Conservation (phyloP, 2,797 vertebrate species). For the Emys orbicularis region DNA sequence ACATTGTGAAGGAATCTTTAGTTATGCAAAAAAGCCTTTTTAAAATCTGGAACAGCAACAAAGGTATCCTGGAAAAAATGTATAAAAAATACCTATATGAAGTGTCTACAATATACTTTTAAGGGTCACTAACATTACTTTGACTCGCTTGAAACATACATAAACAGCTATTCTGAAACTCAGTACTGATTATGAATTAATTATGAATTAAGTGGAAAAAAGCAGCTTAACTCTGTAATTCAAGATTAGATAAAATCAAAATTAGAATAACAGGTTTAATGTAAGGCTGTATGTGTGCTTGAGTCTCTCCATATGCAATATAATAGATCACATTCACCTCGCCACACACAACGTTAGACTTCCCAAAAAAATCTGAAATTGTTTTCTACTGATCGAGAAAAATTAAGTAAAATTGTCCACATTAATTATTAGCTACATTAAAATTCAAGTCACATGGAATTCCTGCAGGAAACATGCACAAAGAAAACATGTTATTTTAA, state of each 20-base stretch:
- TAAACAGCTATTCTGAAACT: rapidly evolving
- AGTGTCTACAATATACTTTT: background rate
- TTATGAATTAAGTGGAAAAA: background rate
- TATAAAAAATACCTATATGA: rapidly evolving
- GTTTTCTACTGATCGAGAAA: no score
- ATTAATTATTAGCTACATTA: background rate
- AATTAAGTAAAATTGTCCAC: background rate
- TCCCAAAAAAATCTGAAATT: background rate
- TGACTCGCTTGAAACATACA: background rate
- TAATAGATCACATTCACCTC: background rate
- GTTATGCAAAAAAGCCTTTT: background rate
- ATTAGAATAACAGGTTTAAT: background rate
- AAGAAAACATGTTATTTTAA: background rate
- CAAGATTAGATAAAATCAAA: background rate
- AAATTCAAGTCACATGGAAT: background rate
- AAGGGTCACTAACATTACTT: background rate
- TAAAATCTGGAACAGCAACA: background rate
- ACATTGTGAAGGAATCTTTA: background rate
- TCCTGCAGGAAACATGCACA: background rate
- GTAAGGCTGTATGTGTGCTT: rapidly evolving
- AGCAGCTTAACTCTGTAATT: background rate
- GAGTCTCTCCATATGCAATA: background rate
- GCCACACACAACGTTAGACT: background rate
- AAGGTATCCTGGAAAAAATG: background rate
- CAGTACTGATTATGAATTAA: background rate